Percentiles rank a stretch among this genome's conserved stretches.
Conservation (phyloP, 2,113 vertebrate genomes). For the Heptranchias perlo region DNA sequence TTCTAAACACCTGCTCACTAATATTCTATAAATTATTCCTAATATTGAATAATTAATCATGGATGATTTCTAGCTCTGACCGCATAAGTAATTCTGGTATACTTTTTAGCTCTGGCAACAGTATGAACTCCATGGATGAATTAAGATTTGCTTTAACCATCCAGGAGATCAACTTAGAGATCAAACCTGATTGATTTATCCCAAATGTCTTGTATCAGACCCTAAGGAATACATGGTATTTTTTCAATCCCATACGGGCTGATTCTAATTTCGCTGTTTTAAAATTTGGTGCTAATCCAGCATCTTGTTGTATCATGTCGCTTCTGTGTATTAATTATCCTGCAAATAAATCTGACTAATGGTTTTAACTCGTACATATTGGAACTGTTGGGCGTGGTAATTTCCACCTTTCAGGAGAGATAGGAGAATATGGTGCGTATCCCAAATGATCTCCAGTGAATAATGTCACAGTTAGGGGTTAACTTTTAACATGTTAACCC, state of each 20-base stretch:
- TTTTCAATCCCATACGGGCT: neutral
- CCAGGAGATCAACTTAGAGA: neutral
- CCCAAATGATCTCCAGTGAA: neutral
- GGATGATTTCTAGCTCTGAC: neutral
- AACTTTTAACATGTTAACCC: too few relatives aligned
- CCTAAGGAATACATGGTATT: too few relatives aligned
- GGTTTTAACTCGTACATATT: too few relatives aligned
- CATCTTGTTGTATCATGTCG: neutral
- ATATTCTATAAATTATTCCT: neutral
- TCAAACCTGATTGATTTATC: neutral
- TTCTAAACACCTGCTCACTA: neutral
- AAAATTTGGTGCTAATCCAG: neutral
- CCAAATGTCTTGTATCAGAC: too few relatives aligned
- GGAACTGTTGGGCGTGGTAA: too few relatives aligned
- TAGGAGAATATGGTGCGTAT: too few relatives aligned
- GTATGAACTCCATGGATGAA: neutral
- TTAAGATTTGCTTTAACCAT: neutral
- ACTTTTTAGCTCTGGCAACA: neutral
- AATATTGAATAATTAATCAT: neutral
- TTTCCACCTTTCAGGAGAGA: too few relatives aligned
- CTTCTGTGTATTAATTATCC: neutral
- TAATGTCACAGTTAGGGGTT: neutral
- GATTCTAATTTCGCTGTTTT: neutral
- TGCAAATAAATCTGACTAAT: neutral
- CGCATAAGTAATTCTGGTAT: neutral